Evolutionary conservation across 2,888 invertebrate species (phyloP), one percentile per base, ranked within the genome.

Genomic region (Andrena bucephala): DNA sequence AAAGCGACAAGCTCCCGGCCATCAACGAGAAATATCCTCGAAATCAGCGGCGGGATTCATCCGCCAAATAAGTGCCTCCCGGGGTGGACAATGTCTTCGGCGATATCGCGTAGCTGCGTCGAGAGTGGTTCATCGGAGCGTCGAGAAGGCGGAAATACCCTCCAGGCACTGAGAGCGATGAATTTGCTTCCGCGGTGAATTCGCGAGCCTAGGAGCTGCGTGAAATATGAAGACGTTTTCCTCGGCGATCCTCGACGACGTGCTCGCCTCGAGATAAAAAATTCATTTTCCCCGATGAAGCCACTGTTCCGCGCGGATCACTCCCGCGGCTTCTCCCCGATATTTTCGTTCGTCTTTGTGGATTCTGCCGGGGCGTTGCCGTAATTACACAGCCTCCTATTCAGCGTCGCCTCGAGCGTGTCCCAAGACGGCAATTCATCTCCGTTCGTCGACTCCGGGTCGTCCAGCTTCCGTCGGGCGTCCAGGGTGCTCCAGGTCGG

Each of bases 341-440:
- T 80, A 57, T 87, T 86, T 54, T 84, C 84, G 27, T 82, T 85
- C 66, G 74, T 75, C 67, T 86, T 83, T 36, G 80, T 73, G 36
- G 87, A 85, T 68, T 85, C 84, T 33, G 82, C 59, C 74, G 85
- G 85, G 29, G 85, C 73, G 80, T 86, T 85, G 42, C 89, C 90
- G 83, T 89, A 90, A 73, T 87, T 88, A 62, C 87, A 82, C 65
- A 92, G 87, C 77, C 92, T 92, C 27, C 89, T 89, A 84, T 92
- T 90, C 73, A 92, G 86, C 13, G 89, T 87, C 31, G 89, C 89
- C 68, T 92, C 92, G 59, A 92, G 89, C 81, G 90, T 81, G 48
- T 91, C 91, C 93, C 93, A 92, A 27, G 92, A 91, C 20, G 92
- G 91, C 72, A 91, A 87, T 82, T 86, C 88, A 77, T 91, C 88